Percentiles rank a stretch among this genome's conserved stretches.
phyloP scores from a whole-genome alignment of 2,797 vertebrate genomes.

The Clarias pachynema region DNA sequence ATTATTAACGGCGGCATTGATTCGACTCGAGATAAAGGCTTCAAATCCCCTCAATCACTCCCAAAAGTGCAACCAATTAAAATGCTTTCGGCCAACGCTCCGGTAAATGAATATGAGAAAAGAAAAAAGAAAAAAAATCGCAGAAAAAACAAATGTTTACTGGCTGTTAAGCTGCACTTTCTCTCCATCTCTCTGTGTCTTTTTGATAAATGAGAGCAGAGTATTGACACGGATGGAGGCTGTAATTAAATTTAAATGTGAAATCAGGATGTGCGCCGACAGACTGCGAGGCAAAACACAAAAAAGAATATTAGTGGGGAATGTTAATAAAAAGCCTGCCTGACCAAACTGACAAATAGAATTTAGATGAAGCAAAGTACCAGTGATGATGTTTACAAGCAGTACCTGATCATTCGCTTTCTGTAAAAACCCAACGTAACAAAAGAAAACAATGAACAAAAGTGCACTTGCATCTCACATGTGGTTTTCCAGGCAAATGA shows the following conservation, averaged over 20 bases:
- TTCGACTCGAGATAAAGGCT: conserved; percentile 52
- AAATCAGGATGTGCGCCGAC: conserved; percentile 54
- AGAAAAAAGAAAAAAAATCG: conserved; percentile 44
- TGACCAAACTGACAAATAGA: conserved; percentile 31
- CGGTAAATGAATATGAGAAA: conserved; percentile 54
- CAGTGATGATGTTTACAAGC: not conserved
- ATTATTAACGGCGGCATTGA: conserved; percentile 55
- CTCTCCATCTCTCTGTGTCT: conserved; percentile 46
- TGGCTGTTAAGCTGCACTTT: conserved; percentile 56
- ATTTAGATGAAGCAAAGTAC: not conserved
- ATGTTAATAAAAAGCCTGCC: conserved; percentile 54
- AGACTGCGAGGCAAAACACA: conserved; percentile 29
- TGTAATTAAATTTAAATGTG: conserved; percentile 64
- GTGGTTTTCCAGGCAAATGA: conserved; percentile 15
- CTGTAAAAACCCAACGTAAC: not conserved
- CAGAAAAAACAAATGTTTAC: conserved; percentile 59
- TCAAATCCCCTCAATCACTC: conserved; percentile 59
- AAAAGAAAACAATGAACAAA: not conserved
- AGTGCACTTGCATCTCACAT: not conserved
- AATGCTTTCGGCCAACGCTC: conserved; percentile 52
- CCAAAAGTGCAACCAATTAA: conserved; percentile 50
- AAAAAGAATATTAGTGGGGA: conserved; percentile 44
- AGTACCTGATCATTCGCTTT: not conserved
- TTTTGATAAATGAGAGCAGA: conserved; percentile 57
- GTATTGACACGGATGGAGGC: conserved; percentile 59